phyloP scores from a whole-genome alignment of 2,888 invertebrate genomes.

The Ametastegia equiseti region DNA sequence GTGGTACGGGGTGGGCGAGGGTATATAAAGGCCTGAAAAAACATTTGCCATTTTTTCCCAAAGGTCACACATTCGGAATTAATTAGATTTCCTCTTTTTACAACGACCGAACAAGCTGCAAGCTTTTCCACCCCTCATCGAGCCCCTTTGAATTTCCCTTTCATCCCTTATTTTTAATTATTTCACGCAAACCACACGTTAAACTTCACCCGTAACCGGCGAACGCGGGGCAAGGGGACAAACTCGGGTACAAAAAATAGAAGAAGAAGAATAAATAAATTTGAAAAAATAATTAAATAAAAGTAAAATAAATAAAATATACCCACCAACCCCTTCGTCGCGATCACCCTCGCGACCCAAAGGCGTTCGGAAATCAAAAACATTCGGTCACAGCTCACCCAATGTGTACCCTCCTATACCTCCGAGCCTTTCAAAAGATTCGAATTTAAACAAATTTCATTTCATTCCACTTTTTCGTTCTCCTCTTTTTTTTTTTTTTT shows the following conservation, averaged over 20 bases:
- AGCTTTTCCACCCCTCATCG: slow-evolving; percentile 35
- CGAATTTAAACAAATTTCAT: not conserved
- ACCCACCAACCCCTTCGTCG: not conserved
- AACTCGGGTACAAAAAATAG: not conserved
- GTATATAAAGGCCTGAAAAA: slow-evolving; percentile 42
- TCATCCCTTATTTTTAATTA: slow-evolving; percentile 65
- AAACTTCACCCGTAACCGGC: slow-evolving; percentile 53
- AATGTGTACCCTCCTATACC: not conserved
- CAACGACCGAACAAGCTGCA: slow-evolving; percentile 29
- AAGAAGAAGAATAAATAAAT: not conserved
- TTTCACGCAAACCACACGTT: slow-evolving; percentile 51
- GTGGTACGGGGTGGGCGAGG: not conserved
- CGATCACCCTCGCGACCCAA: slow-evolving; percentile 28
- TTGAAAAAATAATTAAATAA: not conserved
- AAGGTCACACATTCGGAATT: slow-evolving; percentile 50
- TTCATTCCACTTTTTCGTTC: too few relatives aligned
- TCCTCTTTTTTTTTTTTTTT: not conserved
- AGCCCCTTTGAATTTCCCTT: slow-evolving; percentile 54
- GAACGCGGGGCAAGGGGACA: slow-evolving; percentile 24
- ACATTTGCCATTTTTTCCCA: slow-evolving; percentile 48
- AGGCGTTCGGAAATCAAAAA: slow-evolving; percentile 37
- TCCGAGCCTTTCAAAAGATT: not conserved
- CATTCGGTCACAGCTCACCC: slow-evolving; percentile 23
- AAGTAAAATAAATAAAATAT: not conserved
- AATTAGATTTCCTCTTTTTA: slow-evolving; percentile 49